Evolutionary conservation across 2,888 invertebrate genomes (phyloP).

Genomic region (Aphodius sticticus): DNA sequence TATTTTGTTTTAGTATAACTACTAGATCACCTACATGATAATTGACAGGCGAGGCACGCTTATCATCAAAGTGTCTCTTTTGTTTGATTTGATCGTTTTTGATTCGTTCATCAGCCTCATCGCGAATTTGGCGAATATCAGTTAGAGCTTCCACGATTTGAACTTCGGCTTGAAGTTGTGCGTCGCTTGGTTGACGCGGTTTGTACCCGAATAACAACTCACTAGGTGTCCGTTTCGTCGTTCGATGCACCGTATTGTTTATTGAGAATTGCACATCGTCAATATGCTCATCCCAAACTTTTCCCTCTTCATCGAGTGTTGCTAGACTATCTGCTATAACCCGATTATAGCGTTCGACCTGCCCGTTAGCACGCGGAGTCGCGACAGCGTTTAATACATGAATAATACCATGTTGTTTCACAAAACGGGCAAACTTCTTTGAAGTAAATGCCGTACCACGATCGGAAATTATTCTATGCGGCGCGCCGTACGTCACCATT

Average conservation of each 20-base stretch:
- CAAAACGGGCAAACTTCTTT: no score
- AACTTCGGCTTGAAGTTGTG: conserved; percentile 12
- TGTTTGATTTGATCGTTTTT: no score
- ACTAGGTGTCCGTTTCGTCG: conserved; percentile 33
- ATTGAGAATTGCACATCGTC: conserved; percentile 39
- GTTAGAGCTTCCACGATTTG: conserved; percentile 31
- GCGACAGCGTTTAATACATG: no score
- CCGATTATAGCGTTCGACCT: no score
- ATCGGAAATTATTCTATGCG: no score
- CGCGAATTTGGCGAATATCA: conserved; percentile 6
- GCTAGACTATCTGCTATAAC: no score
- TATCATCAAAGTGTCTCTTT: conserved; percentile 28
- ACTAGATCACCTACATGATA: conserved; percentile 43
- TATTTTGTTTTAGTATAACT: conserved; percentile 42
- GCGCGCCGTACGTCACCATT: no score
- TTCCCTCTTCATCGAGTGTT: no score
- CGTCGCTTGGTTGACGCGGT: no score
- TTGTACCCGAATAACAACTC: conserved; percentile 17
- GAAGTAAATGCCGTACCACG: no score
- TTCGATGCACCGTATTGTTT: conserved; percentile 36
- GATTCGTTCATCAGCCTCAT: neutral
- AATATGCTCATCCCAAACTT: conserved; percentile 42
- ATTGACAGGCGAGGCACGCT: conserved; percentile 37
- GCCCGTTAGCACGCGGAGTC: no score
- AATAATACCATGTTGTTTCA: no score